Conservation (phyloP, 2,797 vertebrate species). For the Epinephelus malabaricus region DNA sequence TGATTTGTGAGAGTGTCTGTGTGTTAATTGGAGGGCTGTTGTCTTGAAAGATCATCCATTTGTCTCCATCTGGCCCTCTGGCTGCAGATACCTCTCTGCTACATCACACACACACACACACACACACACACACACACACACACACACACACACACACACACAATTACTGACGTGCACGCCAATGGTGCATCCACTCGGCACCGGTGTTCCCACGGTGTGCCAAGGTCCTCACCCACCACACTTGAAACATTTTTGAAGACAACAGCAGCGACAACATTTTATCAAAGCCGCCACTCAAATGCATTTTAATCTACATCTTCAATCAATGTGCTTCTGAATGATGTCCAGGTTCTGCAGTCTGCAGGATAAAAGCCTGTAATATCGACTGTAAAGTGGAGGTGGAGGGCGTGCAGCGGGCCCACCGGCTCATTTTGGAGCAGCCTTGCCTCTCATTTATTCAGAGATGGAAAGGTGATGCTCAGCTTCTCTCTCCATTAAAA, state of each 20-base stretch:
- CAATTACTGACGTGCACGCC: background rate
- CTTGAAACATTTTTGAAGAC: conserved; percentile 27
- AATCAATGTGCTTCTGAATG: conserved; percentile 28
- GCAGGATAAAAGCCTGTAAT: conserved; percentile 58
- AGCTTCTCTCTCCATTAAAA: conserved; percentile 51
- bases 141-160: conserved; percentile 19
- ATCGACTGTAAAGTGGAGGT: conserved; percentile 36
- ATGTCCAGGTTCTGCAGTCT: conserved; percentile 37
- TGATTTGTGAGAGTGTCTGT: conserved; percentile 74
- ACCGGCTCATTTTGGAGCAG: conserved; percentile 34
- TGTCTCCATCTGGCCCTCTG: conserved; percentile 83
- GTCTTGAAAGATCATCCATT: conserved; percentile 80
- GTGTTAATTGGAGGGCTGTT: conserved; percentile 80
- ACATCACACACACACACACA: conserved; percentile 38
- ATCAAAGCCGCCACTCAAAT: conserved; percentile 53
- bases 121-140: conserved; percentile 36
- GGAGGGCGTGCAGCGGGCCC: conserved; percentile 34
- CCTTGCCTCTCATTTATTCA: conserved; percentile 55
- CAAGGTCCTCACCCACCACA: conserved; percentile 38
- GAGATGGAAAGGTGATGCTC: conserved; percentile 59
- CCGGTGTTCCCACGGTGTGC: background rate
- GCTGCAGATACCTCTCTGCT: conserved; percentile 64
- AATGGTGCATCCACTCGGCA: conserved; percentile 22
- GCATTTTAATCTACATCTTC: conserved; percentile 60
- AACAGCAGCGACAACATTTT: conserved; percentile 28